phyloP scores from a whole-genome alignment of 2,888 invertebrate species.

The Chloromyia formosa region DNA sequence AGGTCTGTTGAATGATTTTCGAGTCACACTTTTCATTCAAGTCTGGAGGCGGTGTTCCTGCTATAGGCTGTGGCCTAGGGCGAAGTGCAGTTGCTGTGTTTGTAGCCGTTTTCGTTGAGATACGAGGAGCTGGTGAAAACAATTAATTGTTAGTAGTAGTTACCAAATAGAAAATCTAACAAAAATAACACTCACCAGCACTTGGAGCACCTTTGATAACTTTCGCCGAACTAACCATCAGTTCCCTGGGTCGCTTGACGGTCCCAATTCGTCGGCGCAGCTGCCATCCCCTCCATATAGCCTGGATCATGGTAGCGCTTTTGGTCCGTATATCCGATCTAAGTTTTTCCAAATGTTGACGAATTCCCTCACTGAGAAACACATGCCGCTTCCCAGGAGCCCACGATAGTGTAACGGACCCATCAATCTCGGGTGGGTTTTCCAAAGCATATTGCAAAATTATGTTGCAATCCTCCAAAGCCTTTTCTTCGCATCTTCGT shows the following conservation, averaged over 20 bases:
- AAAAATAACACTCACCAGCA: constrained; percentile 55
- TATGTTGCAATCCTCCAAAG: constrained; percentile 77
- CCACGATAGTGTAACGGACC: constrained; percentile 80
- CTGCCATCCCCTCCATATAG: constrained; percentile 85
- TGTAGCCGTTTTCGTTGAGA: constrained; percentile 59
- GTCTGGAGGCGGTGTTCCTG: constrained; percentile 88
- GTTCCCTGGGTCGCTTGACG: constrained; percentile 55
- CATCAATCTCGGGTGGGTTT: constrained; percentile 67
- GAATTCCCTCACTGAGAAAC: constrained; percentile 91
- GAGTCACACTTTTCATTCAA: constrained; percentile 86
- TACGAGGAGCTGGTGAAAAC: constrained; percentile 56
- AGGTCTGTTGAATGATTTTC: constrained; percentile 89
- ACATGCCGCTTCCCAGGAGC: constrained; percentile 92
- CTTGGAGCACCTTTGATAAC: constrained; percentile 56
- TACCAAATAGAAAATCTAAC: neutral
- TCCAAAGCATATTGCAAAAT: constrained; percentile 78
- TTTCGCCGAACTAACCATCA: constrained; percentile 54
- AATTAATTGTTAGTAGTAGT: too few species aligned
- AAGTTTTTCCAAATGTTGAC: constrained; percentile 87
- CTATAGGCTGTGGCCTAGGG: constrained; percentile 88
- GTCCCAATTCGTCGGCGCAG: constrained; percentile 74
- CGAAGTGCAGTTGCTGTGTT: constrained; percentile 68
- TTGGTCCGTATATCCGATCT: constrained; percentile 79
- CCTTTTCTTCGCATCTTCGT: constrained; percentile 74
- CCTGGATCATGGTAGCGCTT: constrained; percentile 85